These are phyloP conservation scores for Thamnophis sirtalis DNA, from an alignment of 2,113 vertebrate genomes.

Conservation along the genomic window DNA sequence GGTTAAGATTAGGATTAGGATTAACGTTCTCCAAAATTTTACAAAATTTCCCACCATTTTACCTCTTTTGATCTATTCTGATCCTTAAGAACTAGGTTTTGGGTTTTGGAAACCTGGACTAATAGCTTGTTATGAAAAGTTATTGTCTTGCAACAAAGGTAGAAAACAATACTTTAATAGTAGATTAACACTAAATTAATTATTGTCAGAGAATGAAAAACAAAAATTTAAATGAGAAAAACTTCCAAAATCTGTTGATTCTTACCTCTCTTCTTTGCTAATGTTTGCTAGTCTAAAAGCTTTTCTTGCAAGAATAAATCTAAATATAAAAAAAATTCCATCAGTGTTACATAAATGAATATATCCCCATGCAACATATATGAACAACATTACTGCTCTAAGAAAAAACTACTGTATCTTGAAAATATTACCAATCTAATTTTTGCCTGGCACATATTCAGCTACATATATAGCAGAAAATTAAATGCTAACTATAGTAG, in stretches of 20 bases:
- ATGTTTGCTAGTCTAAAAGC: constrained; percentile 75
- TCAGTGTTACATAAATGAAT: background rate
- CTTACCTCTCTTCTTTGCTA: constrained; percentile 87
- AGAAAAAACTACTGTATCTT: background rate
- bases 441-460: background rate
- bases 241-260: constrained; percentile 23
- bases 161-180: background rate
- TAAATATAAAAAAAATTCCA: constrained; percentile 54
- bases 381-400: background rate
- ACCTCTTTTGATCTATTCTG: background rate
- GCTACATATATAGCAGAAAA: background rate
- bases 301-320: constrained; percentile 90
- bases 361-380: background rate
- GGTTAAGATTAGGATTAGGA: background rate
- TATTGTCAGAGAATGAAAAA: background rate
- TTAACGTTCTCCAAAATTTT: background rate
- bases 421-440: background rate
- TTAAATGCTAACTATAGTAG: background rate
- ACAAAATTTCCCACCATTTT: background rate
- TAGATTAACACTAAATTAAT: background rate
- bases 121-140: background rate
- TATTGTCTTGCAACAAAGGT: background rate
- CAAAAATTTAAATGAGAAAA: background rate
- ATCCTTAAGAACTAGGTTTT: background rate
- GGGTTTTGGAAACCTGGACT: background rate